Percentiles rank a stretch among this genome's conserved stretches.
Conservation (phyloP, 2,113 vertebrate species). For the Gymnorhina tibicen region DNA sequence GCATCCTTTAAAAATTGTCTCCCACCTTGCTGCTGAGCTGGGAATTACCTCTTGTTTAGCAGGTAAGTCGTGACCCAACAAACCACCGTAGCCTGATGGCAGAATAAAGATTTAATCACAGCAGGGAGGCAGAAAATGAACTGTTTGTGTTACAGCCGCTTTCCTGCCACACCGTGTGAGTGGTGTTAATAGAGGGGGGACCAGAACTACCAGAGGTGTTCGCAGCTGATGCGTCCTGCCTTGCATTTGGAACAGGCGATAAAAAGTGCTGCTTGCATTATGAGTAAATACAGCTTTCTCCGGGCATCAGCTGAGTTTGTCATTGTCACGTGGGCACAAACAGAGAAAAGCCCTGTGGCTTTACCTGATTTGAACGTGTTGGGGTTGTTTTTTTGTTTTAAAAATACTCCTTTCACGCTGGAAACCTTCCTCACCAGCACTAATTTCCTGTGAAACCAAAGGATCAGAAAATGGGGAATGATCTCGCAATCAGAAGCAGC, state of each 20-base stretch:
- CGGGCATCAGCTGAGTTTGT: background rate
- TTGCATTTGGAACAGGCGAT: background rate
- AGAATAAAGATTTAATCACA: background rate
- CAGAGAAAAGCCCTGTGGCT: background rate
- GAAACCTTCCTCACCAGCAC: background rate
- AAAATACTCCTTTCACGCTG: background rate
- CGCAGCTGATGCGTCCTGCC: background rate
- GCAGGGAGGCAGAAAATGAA: background rate
- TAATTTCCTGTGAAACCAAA: slow-evolving; percentile 3
- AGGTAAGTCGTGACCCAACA: background rate
- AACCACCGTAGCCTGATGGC: background rate
- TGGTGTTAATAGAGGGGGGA: slow-evolving; percentile 14
- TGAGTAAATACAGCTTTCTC: background rate
- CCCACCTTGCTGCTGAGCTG: background rate
- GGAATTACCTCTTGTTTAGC: background rate
- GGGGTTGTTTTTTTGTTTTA: background rate
- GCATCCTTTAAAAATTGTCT: background rate
- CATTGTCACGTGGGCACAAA: too few relatives aligned
- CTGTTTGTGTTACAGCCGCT: slow-evolving; percentile 24
- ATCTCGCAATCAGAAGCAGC: slow-evolving; percentile 10
- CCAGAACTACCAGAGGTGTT: background rate
- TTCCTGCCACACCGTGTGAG: background rate
- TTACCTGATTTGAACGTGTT: background rate
- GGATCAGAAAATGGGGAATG: background rate
- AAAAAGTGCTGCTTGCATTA: background rate